Percentiles rank a stretch among this genome's conserved stretches.
Conservation (phyloP, 2,113 vertebrate genomes). For the Sprattus sprattus region DNA sequence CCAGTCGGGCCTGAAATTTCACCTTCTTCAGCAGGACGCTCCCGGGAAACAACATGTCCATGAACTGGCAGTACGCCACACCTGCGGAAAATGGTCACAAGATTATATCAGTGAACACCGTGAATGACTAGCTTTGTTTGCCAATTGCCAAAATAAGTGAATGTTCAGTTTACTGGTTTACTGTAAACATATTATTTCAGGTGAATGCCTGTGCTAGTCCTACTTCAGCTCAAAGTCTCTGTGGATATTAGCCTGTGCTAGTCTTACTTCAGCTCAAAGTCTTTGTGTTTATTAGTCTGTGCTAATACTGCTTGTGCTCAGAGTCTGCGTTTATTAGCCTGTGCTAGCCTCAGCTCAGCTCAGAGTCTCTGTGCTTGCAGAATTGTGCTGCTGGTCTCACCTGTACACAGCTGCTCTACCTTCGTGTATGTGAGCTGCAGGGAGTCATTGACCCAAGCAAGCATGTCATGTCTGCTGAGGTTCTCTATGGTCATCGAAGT, state of each 20-base stretch:
- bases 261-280: background rate
- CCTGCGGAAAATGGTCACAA: too few relatives aligned
- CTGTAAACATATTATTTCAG: too few relatives aligned
- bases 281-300: background rate
- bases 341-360: background rate
- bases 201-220: too few relatives aligned
- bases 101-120: background rate
- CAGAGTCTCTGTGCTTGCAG: background rate
- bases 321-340: background rate
- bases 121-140: background rate
- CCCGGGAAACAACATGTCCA: constrained; percentile 97
- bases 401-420: constrained; percentile 93
- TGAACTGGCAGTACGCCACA: constrained; percentile 92
- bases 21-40: constrained; percentile 91
- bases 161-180: background rate
- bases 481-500: constrained; percentile 95
- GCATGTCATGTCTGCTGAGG: constrained; percentile 96
- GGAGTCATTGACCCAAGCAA: constrained; percentile 96
- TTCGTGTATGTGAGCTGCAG: constrained; percentile 92
- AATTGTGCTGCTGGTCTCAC: constrained; percentile 59
- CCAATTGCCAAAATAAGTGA: background rate
- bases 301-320: background rate
- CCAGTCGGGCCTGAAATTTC: constrained; percentile 91
- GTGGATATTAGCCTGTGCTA: background rate
- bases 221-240: background rate